phyloP scores from a whole-genome alignment of 30 jellyfish, hydroid and myxozoan species.

The Chrysaora quinquecirrha region DNA sequence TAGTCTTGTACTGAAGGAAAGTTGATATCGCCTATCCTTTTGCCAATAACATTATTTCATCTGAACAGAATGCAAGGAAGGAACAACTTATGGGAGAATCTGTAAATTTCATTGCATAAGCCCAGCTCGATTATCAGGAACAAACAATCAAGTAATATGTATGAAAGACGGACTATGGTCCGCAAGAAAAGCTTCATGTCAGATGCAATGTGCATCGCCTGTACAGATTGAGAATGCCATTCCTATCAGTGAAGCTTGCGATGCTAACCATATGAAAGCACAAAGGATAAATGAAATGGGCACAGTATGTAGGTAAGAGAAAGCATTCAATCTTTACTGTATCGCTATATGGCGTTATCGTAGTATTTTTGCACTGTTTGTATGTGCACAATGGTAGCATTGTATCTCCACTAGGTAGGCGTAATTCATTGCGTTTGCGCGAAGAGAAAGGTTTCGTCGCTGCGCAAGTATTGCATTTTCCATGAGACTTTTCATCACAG shows the following conservation, averaged over 20 bases:
- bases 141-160: conserved; percentile 67
- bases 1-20: too few relatives aligned
- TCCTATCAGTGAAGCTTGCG: conserved; percentile 30
- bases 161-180: conserved; percentile 89
- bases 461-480: too few relatives aligned
- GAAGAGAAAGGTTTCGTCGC: too few relatives aligned
- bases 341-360: too few relatives aligned
- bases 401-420: too few relatives aligned
- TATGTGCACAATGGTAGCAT: too few relatives aligned
- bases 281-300: conserved; percentile 59
- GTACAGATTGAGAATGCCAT: conserved; percentile 52
- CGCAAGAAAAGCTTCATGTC: conserved; percentile 64
- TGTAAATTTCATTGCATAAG: conserved; percentile 60
- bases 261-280: conserved; percentile 63
- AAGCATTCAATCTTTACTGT: too few relatives aligned
- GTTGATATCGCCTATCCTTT: too few relatives aligned
- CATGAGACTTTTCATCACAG: too few relatives aligned
- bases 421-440: too few relatives aligned
- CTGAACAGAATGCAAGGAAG: conserved; percentile 76
- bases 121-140: conserved; percentile 69
- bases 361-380: too few relatives aligned
- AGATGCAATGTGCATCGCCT: conserved; percentile 64
- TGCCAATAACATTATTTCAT: too few relatives aligned
- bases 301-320: conserved; percentile 60
- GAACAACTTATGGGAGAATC: conserved; percentile 51